These are phyloP conservation scores for Caradrina clavipalpis DNA, from an alignment of 2,888 invertebrate genomes.

Conservation along the genomic window DNA sequence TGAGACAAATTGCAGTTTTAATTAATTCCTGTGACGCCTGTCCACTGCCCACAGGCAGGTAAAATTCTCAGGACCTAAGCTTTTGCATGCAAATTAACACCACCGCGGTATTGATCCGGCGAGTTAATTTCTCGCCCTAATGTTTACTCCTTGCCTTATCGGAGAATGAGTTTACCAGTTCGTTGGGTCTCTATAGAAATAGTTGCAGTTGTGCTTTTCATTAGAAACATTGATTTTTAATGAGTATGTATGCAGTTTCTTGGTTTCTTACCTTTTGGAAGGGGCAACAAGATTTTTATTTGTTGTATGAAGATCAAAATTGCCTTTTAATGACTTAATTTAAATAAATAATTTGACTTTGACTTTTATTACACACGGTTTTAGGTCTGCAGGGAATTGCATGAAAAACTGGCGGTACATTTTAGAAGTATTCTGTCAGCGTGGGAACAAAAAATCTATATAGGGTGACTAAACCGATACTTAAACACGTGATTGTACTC, in stretches of 20 bases:
- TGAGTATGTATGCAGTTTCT: too few species aligned
- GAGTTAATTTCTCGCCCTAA: slow-evolving; percentile 63
- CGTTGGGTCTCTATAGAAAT: slow-evolving; percentile 6
- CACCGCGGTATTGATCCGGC: slow-evolving; percentile 65
- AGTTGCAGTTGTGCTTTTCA: slow-evolving; percentile 10
- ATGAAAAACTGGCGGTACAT: too few species aligned
- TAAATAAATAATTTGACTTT: too few species aligned
- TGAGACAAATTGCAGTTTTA: slow-evolving; percentile 80
- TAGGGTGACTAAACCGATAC: too few species aligned
- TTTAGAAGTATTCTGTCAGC: too few species aligned
- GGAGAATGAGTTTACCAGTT: slow-evolving; percentile 26
- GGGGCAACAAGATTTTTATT: too few species aligned
- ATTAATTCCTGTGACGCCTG: slow-evolving; percentile 72
- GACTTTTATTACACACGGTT: background rate
- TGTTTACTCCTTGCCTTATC: slow-evolving; percentile 32
- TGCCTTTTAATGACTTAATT: too few species aligned
- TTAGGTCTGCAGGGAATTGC: background rate
- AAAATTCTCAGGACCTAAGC: slow-evolving; percentile 71
- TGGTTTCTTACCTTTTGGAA: too few species aligned
- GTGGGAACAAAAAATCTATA: too few species aligned
- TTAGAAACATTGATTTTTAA: too few species aligned
- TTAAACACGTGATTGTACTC: too few species aligned
- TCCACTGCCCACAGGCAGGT: slow-evolving; percentile 62
- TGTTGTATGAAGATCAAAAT: too few species aligned
- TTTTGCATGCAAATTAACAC: slow-evolving; percentile 78